Conservation (phyloP, 2,797 vertebrate genomes). For the Notoglanidium macrostoma region DNA sequence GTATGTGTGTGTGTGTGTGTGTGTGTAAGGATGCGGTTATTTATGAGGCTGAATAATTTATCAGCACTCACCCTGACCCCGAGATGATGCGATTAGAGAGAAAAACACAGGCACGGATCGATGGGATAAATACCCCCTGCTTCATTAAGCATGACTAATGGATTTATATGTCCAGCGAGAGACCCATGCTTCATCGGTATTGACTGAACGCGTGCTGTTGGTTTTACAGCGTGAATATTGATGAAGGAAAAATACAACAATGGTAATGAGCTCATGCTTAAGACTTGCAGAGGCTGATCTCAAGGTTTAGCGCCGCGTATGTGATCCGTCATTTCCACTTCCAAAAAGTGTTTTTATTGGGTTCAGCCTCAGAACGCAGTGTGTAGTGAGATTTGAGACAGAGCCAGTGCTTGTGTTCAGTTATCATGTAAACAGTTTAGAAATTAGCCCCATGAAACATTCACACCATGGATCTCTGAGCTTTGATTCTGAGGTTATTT, state of each 20-base stretch:
- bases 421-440: no score
- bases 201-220: constrained; percentile 47
- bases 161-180: constrained; percentile 69
- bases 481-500: neutral
- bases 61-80: constrained; percentile 3
- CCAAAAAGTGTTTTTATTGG: no score
- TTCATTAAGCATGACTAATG: constrained; percentile 71
- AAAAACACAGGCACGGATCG: constrained; percentile 65
- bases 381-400: neutral
- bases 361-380: neutral
- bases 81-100: constrained; percentile 36
- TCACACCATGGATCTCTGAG: neutral
- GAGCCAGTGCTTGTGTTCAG: neutral
- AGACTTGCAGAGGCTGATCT: neutral
- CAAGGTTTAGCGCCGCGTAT: neutral
- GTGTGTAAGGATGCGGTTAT: constrained; percentile 6
- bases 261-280: neutral
- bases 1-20: no score
- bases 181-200: constrained; percentile 64
- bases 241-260: neutral
- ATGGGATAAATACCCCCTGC: constrained; percentile 71
- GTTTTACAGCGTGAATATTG: constrained; percentile 3
- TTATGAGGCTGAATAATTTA: constrained; percentile 22
- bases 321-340: neutral
- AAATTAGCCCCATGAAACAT: neutral